Percentiles rank a stretch among this genome's conserved stretches.
Conservation (phyloP, 1,140 invertebrate genomes). For the Rhysida immarginata region DNA sequence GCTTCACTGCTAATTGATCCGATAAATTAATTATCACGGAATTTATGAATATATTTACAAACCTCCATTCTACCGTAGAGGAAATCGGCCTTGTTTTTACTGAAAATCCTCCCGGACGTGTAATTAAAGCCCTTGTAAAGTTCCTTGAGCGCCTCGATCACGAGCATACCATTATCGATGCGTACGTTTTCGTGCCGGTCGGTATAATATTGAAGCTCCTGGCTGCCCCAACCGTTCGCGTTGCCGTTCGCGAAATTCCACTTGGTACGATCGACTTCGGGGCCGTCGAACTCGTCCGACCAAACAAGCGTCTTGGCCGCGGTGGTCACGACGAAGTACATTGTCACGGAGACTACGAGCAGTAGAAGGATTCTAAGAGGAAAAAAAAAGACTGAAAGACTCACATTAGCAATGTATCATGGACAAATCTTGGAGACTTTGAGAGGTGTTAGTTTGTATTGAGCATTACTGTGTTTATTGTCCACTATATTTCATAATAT, state of each 20-base stretch:
- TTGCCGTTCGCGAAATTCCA: constrained; percentile 11
- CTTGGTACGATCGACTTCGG: constrained; percentile 1
- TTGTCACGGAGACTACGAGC: no score
- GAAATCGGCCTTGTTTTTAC: neutral
- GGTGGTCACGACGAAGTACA: no score
- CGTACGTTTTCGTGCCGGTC: constrained; percentile 9
- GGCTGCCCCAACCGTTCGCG: constrained; percentile 3
- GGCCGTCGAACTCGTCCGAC: constrained; percentile 15
- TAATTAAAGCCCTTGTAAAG: neutral
- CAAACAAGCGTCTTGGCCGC: constrained; percentile 4
- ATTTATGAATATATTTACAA: no score
- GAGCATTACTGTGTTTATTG: no score
- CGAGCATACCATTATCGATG: constrained; percentile 1
- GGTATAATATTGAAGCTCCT: constrained; percentile 12
- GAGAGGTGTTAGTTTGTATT: no score
- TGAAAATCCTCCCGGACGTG: constrained; percentile 1
- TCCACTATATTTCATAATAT: no score
- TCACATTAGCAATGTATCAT: no score
- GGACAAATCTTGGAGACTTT: no score
- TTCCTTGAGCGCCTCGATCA: constrained; percentile 7
- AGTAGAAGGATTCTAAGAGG: no score
- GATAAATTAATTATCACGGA: no score
- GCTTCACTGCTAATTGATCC: no score
- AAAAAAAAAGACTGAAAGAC: no score
- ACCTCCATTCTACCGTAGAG: neutral